Percentiles rank a stretch among this genome's conserved stretches.
phyloP scores from a whole-genome alignment of 2,113 vertebrate genomes.

The Xyliphius kryptos region DNA sequence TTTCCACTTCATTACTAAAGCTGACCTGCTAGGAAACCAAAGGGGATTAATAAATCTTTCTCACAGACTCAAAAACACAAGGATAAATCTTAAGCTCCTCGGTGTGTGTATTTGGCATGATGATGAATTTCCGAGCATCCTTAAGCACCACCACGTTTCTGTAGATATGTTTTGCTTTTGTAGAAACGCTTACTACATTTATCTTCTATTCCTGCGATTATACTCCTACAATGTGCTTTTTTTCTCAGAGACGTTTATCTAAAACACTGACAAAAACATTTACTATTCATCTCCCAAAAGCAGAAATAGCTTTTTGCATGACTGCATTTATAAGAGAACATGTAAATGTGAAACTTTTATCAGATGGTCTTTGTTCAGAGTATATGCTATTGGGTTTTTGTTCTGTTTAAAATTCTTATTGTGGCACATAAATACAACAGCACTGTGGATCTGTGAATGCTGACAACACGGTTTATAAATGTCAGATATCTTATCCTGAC shows the following conservation, averaged over 20 bases:
- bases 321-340: constrained; percentile 14
- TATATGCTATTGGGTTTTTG: too few relatives aligned
- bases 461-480: constrained; percentile 33
- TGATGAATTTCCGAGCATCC: too few relatives aligned
- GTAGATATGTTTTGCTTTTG: too few relatives aligned
- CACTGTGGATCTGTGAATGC: constrained; percentile 17
- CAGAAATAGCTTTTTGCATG: constrained; percentile 7
- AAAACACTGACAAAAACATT: background rate
- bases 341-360: constrained; percentile 10
- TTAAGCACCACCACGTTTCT: too few relatives aligned
- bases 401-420: background rate
- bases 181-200: too few relatives aligned
- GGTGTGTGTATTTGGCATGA: background rate
- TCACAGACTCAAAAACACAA: constrained; percentile 4
- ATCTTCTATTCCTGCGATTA: too few relatives aligned
- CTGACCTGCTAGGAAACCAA: constrained; percentile 27
- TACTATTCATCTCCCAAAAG: background rate
- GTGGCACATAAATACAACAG: constrained; percentile 1
- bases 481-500: constrained; percentile 37
- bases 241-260: background rate
- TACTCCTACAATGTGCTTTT: background rate
- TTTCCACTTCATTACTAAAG: constrained; percentile 25
- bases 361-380: too few relatives aligned
- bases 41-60: constrained; percentile 27
- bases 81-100: constrained; percentile 12